These are phyloP conservation scores for Onchidella celtica DNA, from an alignment of 2,888 invertebrate genomes.

Conservation along the genomic window DNA sequence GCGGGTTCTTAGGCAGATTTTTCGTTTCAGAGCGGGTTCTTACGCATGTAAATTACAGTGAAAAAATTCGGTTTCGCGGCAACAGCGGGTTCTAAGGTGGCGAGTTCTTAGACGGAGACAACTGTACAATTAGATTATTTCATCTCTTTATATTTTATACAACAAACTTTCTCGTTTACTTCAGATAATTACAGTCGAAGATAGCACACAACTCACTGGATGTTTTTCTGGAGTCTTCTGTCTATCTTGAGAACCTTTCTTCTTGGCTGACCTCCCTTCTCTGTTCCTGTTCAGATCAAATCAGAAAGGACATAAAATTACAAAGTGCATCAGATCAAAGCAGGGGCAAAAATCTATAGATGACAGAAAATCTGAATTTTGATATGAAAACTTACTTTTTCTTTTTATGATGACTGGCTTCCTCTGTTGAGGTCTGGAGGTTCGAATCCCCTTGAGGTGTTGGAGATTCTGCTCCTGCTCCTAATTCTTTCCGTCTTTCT, in stretches of 20 bases:
- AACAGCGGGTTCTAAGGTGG: too few relatives aligned
- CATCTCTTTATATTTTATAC: too few relatives aligned
- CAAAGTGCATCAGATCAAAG: too few relatives aligned
- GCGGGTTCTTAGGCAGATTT: too few relatives aligned
- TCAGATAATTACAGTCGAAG: too few relatives aligned
- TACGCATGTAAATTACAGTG: too few relatives aligned
- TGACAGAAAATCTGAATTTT: not conserved
- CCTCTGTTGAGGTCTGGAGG: not conserved
- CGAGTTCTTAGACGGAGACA: too few relatives aligned
- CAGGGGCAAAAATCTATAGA: too few relatives aligned
- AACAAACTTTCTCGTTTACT: too few relatives aligned
- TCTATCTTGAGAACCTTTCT: constrained; percentile 46
- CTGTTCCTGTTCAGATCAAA: not conserved
- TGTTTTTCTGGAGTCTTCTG: constrained; percentile 51
- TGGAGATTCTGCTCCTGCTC: not conserved
- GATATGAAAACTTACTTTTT: not conserved
- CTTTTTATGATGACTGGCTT: not conserved
- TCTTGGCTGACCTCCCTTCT: constrained; percentile 16
- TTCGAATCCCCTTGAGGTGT: not conserved
- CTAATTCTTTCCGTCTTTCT: constrained; percentile 44
- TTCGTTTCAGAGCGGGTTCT: too few relatives aligned
- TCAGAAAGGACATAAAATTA: not conserved
- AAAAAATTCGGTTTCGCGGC: too few relatives aligned
- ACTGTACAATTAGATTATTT: too few relatives aligned
- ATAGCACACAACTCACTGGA: constrained; percentile 29